These are phyloP conservation scores for Phymanthus crucifer DNA, from an alignment of 92 coral and sea anemone genomes.

Conservation along the genomic window DNA sequence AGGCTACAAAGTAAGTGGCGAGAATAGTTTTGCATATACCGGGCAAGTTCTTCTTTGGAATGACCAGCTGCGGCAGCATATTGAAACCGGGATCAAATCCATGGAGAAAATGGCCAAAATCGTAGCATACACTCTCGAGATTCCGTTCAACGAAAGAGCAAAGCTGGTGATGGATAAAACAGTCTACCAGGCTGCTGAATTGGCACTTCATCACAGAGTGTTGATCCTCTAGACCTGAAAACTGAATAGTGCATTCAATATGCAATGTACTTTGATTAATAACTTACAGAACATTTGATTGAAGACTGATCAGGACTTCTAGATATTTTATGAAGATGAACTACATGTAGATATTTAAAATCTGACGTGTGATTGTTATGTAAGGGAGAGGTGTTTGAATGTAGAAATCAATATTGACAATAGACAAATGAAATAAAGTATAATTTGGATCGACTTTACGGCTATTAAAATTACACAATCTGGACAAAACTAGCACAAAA, in stretches of 20 bases:
- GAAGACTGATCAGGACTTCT: too few relatives aligned
- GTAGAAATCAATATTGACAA: too few relatives aligned
- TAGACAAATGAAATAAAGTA: too few relatives aligned
- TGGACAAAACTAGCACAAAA: too few relatives aligned
- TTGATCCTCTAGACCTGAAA: constrained; percentile 45
- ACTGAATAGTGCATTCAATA: background rate
- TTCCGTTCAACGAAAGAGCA: constrained; percentile 77
- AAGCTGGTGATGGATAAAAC: constrained; percentile 56
- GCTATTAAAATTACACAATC: too few relatives aligned
- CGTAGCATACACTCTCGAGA: constrained; percentile 54
- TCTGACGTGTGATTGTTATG: too few relatives aligned
- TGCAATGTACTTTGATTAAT: too few relatives aligned
- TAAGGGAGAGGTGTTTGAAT: too few relatives aligned
- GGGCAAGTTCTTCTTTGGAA: constrained; percentile 73
- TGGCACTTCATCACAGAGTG: constrained; percentile 70
- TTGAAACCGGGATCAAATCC: constrained; percentile 56
- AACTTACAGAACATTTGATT: too few relatives aligned
- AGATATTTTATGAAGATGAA: too few relatives aligned
- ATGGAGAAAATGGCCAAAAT: constrained; percentile 58
- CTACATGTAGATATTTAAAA: too few relatives aligned
- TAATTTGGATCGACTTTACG: too few relatives aligned
- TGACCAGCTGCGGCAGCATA: constrained; percentile 46
- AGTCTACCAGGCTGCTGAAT: constrained; percentile 71
- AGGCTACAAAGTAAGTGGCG: constrained; percentile 26
- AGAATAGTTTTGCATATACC: constrained; percentile 4